Evolutionary conservation across 2,888 invertebrate species (phyloP), one percentile per base, ranked within the genome.

Genomic region (Drosophila mimica): DNA sequence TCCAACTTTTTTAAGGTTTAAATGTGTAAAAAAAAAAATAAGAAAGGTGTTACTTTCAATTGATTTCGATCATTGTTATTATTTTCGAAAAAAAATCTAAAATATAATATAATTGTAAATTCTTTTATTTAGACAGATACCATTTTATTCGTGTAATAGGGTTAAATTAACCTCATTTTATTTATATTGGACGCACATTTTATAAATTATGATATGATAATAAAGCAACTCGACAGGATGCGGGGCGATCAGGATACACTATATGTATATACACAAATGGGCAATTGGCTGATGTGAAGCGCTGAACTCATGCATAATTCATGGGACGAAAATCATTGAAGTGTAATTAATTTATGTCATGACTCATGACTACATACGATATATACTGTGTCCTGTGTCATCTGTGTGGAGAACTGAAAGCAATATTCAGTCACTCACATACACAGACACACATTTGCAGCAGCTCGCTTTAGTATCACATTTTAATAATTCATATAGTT

Each of bases 401-500:
- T 67, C 58, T 79, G 49, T 68, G 56, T 68, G 49, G 40, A 40
- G 67, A 79, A 74, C 83, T 77, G 81, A 85, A 81, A 83, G 84
- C 66, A 72, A 74, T 64, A 66, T 65, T 25, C 59, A 20, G 38
- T 40, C 61, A 48, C 49, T 25, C 49, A 66, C 17, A 56, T 49
- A 60, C 49, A 51, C 31, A 33, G 30, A 49, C 25, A 31, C 13
- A 56, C 31, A 48, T 34, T 38, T 40, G 31, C 53, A 70, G 49
- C 34, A 20, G 36, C 25, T 17, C 31, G 28, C 17, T 56, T 34
- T 51, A 46, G 62, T 66, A 63, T 62, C 52, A 62, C 56, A 88
- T 88, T 82, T 82, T 82, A 82, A 83, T 86, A 88, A 82, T 86
- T 88, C 75, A 86, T 88, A 81, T 82, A 81, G 84, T 79, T 86